A percentile compares a stretch with the other conserved stretches of the same genome.
These are phyloP conservation scores for Sarcophaga bullata DNA, from an alignment of 1,140 invertebrate genomes.

Conservation along the genomic window DNA sequence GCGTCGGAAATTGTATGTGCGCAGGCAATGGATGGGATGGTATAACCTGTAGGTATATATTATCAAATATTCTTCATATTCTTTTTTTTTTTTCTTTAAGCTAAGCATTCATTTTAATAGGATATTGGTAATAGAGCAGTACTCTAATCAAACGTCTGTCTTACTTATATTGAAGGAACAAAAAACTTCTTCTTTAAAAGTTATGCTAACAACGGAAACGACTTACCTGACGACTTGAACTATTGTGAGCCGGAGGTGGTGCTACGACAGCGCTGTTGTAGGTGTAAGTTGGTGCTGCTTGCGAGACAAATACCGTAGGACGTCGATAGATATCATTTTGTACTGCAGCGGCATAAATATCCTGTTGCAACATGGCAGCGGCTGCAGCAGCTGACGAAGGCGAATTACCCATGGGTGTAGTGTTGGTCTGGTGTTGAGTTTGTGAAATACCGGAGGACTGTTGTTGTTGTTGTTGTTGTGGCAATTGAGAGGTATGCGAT, in stretches of 20 bases:
- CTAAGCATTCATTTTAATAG: neutral
- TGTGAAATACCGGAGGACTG: constrained; percentile 15
- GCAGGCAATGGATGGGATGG: constrained; percentile 84
- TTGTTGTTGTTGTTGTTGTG: constrained; percentile 47
- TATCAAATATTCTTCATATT: neutral
- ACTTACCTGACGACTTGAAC: constrained; percentile 78
- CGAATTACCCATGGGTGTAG: constrained; percentile 61
- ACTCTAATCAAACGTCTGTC: too few species aligned
- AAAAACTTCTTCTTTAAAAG: too few species aligned
- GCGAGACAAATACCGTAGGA: constrained; percentile 72
- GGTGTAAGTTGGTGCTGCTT: constrained; percentile 61
- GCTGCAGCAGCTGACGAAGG: constrained; percentile 63
- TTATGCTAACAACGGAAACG: neutral
- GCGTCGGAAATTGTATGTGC: constrained; percentile 81
- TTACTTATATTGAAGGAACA: too few species aligned
- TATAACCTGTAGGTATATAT: constrained; percentile 54
- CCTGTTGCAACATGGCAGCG: constrained; percentile 67
- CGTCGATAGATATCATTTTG: constrained; percentile 71
- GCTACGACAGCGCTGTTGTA: constrained; percentile 78
- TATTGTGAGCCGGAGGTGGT: constrained; percentile 87
- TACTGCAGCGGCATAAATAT: constrained; percentile 68
- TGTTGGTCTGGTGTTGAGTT: constrained; percentile 55
- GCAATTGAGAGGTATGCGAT: constrained; percentile 49
- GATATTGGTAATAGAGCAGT: neutral
- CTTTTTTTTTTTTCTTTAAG: neutral